Conservation (phyloP, 1,140 invertebrate species). For the Hormaphis cornu region DNA sequence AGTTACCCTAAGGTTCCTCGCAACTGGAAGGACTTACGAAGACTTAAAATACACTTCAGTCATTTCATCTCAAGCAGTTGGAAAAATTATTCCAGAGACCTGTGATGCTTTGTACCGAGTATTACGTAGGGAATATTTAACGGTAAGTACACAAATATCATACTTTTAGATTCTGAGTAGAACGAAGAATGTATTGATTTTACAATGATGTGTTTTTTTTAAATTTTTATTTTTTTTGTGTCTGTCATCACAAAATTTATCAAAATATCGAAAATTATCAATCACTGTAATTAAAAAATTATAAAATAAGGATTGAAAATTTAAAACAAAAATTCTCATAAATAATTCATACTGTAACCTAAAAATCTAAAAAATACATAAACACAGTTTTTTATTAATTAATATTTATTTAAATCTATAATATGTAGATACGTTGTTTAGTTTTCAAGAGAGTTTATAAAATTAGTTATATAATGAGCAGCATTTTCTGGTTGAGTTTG, state of each 20-base stretch:
- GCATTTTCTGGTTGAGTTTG: background rate
- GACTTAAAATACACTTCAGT: conserved; percentile 40
- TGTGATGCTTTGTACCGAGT: conserved; percentile 36
- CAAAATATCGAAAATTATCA: background rate
- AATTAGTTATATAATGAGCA: background rate
- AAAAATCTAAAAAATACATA: background rate
- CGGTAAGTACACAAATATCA: background rate
- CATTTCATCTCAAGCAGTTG: conserved; percentile 37
- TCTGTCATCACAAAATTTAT: background rate
- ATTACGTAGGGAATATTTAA: background rate
- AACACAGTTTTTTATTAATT: background rate
- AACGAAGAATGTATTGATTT: too few species aligned
- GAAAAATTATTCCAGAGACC: conserved; percentile 37
- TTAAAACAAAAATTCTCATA: background rate
- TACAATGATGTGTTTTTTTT: too few species aligned
- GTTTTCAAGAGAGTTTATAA: background rate
- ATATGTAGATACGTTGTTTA: background rate
- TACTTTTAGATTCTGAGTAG: background rate
- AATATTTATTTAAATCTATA: background rate
- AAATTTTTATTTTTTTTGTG: too few species aligned
- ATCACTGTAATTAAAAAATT: background rate
- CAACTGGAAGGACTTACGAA: conserved; percentile 40
- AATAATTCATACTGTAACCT: background rate
- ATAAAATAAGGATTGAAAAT: background rate
- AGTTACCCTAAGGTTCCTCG: conserved; percentile 41